Evolutionary conservation across 37 sponge, comb jelly and placozoan species (phyloP).

Genomic region (Axinella damicornis): DNA sequence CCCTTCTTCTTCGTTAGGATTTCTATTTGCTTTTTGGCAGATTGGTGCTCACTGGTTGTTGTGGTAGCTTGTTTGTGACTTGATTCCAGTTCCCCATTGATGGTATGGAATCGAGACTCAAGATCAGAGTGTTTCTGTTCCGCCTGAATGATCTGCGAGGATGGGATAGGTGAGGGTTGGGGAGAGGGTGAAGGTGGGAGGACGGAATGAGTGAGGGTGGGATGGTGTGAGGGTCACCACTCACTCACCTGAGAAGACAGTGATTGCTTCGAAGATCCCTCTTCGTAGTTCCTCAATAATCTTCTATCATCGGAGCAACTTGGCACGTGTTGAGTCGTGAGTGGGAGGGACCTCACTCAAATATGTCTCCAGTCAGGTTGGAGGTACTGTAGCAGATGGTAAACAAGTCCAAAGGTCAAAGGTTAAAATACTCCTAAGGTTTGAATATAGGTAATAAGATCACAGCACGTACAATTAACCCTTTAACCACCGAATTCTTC

Average conservation of each 20-base stretch:
- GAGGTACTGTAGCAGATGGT: constrained; percentile 20
- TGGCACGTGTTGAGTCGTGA: not conserved
- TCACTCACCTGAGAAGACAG: not conserved
- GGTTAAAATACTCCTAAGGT: too few species aligned
- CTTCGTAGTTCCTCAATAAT: not conserved
- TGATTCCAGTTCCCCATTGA: not conserved
- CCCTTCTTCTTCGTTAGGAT: constrained; percentile 55
- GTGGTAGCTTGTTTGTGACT: not conserved
- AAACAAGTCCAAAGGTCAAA: too few species aligned
- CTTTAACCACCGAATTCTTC: too few species aligned
- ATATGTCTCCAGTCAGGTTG: not conserved
- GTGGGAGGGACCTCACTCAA: not conserved
- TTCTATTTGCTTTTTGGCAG: constrained; percentile 39
- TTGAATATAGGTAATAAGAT: too few species aligned
- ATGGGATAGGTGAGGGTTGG: too few species aligned
- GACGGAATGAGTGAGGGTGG: not conserved
- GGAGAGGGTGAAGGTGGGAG: not conserved
- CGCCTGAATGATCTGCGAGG: not conserved
- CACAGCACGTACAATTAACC: too few species aligned
- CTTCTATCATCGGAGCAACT: not conserved
- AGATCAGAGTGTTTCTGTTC: constrained; percentile 3
- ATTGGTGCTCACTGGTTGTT: not conserved
- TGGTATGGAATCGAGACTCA: not conserved
- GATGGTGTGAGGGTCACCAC: not conserved
- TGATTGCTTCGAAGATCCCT: not conserved